A percentile compares a stretch with the other conserved stretches of the same genome.
Evolutionary conservation across 2,888 invertebrate species (phyloP).

Genomic region (Mesorhabditis belari): DNA sequence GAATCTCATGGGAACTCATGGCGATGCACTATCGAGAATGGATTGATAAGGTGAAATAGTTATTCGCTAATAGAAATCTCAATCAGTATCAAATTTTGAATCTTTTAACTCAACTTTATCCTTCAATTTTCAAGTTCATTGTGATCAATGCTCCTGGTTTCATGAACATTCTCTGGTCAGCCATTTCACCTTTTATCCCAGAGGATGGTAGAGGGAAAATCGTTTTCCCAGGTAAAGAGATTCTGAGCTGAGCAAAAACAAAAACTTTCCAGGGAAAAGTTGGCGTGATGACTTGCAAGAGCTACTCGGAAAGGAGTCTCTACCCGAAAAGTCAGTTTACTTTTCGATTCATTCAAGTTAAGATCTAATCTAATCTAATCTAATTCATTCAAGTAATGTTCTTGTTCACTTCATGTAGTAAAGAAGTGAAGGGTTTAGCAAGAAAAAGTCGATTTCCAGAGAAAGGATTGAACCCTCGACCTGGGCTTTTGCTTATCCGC

Average conservation of each 20-base stretch:
- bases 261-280: constrained; percentile 9
- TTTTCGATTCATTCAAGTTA: too few species aligned
- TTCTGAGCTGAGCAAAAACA: too few species aligned
- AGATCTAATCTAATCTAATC: too few species aligned
- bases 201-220: constrained; percentile 21
- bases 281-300: constrained; percentile 30
- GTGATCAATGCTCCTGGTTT: constrained; percentile 34
- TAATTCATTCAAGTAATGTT: too few species aligned
- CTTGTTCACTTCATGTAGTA: too few species aligned
- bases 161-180: constrained; percentile 31
- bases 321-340: constrained; percentile 28
- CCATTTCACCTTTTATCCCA: constrained; percentile 24
- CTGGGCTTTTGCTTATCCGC: too few species aligned
- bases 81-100: too few species aligned
- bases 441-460: too few species aligned
- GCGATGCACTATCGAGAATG: constrained; percentile 32
- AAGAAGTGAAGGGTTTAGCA: too few species aligned
- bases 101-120: neutral
- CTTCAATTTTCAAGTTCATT: constrained; percentile 16
- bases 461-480: too few species aligned
- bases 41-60: constrained; percentile 24
- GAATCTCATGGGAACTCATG: constrained; percentile 34
- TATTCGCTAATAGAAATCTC: too few species aligned
- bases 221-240: constrained; percentile 16
- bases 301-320: constrained; percentile 20